Evolutionary conservation across 2,113 vertebrate genomes (phyloP), one percentile per base, ranked within the genome.

Genomic region (Peromyscus maniculatus): DNA sequence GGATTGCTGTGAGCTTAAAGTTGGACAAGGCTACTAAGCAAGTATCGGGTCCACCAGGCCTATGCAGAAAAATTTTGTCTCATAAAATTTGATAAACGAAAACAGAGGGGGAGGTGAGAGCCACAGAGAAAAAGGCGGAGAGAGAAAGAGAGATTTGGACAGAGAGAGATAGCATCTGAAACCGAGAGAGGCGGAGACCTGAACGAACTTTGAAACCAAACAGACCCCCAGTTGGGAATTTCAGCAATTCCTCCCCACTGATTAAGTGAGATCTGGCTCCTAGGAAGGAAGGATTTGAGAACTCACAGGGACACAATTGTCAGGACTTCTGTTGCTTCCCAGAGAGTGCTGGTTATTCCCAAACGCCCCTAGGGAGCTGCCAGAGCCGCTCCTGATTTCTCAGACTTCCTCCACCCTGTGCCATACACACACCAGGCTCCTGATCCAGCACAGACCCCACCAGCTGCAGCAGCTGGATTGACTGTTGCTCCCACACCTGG

Each of bases 271-370:
- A 83, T 93, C 92, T 92, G 83, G n/a, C 93, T 80, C 1, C 1
- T 69, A 87, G 83, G 72, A 74, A 97, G 74, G 75, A 66, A 97
- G 74, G 75, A 66, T 93, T 95, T 89, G 87, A 97, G 72, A 93
- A 87, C 96, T 84, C 26, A 26, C 15, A 62, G 33, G 16, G 26
- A 28, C 69, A 43, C 2, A 2, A 1, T 80, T 96, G 89, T 84
- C 83, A 59, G 87, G 59, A 43, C 83, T 94, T 95, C 31, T 74
- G 67, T 28, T 87, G 13, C 86, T 96, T 52, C 96, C 43, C 78
- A 39, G 87, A 79, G 78, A 91, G 31, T 5, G 55, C 82, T 94
- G 64, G 55, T 79, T 31, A 83, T 55, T 55, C 36, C 67, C 82
- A 83, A 57, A 66, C 36, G 59, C 78, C 91, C 82, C 87, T 3